These are phyloP conservation scores for Incurvaria masculella DNA, from an alignment of 2,888 invertebrate genomes.

Conservation along the genomic window DNA sequence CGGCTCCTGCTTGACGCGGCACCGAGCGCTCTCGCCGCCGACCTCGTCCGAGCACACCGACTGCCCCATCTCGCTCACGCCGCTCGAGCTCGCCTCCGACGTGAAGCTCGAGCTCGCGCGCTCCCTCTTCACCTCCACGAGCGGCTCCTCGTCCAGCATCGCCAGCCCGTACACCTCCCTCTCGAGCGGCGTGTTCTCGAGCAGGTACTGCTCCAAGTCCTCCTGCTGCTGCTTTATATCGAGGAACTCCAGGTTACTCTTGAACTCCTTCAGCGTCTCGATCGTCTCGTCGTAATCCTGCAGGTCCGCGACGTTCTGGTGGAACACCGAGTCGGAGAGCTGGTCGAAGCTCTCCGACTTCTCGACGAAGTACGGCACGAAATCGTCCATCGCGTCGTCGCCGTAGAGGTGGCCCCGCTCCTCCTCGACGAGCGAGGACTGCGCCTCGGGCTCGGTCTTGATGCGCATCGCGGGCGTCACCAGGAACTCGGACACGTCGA, in stretches of 20 bases:
- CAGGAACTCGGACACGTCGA: slow-evolving; percentile 47
- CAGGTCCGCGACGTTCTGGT: slow-evolving; percentile 58
- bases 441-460: slow-evolving; percentile 28
- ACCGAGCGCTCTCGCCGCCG: not conserved
- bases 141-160: slow-evolving; percentile 42
- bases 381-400: slow-evolving; percentile 46
- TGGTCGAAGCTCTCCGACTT: slow-evolving; percentile 33
- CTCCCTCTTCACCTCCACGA: slow-evolving; percentile 43
- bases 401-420: slow-evolving; percentile 31
- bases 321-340: slow-evolving; percentile 42
- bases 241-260: slow-evolving; percentile 37
- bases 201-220: slow-evolving; percentile 38
- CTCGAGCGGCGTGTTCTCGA: slow-evolving; percentile 46
- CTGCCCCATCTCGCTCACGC: slow-evolving; percentile 46
- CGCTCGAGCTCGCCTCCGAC: slow-evolving; percentile 42
- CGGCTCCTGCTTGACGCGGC: slow-evolving; percentile 36
- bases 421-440: slow-evolving; percentile 30
- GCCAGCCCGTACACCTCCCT: slow-evolving; percentile 37
- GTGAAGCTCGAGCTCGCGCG: slow-evolving; percentile 52
- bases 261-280: slow-evolving; percentile 35
- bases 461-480: slow-evolving; percentile 41
- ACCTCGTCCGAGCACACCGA: slow-evolving; percentile 5
- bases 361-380: slow-evolving; percentile 38
- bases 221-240: slow-evolving; percentile 42
- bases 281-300: slow-evolving; percentile 49